A percentile compares a stretch with the other conserved stretches of the same genome.
These are phyloP conservation scores for Ferdinandea cuprea DNA, from an alignment of 2,888 invertebrate genomes.

Conservation along the genomic window DNA sequence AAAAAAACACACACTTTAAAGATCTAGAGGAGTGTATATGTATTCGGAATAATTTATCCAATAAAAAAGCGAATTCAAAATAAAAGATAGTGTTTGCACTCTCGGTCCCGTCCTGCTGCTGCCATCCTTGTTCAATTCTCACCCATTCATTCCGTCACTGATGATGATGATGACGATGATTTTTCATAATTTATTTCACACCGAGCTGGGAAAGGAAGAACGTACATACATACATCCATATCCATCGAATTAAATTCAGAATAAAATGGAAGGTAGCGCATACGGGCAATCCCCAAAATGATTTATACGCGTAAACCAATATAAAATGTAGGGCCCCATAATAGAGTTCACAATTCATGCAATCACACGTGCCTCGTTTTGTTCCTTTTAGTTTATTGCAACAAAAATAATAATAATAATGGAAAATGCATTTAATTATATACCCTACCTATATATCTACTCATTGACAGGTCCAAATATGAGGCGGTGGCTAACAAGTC, in stretches of 20 bases:
- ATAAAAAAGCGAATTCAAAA: slow-evolving; percentile 25
- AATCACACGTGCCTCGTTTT: slow-evolving; percentile 1
- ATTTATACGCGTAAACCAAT: slow-evolving; percentile 28
- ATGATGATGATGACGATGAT: slow-evolving; percentile 54
- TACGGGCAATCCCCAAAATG: slow-evolving; percentile 43
- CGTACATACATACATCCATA: slow-evolving; percentile 13
- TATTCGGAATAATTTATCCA: slow-evolving; percentile 47
- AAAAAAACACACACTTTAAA: background rate
- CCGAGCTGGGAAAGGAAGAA: slow-evolving; percentile 16
- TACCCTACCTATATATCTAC: slow-evolving; percentile 5
- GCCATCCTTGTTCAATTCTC: background rate
- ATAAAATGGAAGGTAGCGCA: slow-evolving; percentile 27
- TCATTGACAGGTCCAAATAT: slow-evolving; percentile 64
- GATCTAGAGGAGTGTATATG: slow-evolving; percentile 36
- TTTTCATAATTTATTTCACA: slow-evolving; percentile 67
- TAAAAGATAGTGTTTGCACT: slow-evolving; percentile 39
- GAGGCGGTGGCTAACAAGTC: slow-evolving; percentile 70
- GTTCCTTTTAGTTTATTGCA: slow-evolving; percentile 34
- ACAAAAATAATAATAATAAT: slow-evolving; percentile 28
- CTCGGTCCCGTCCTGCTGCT: no score
- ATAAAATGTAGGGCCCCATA: slow-evolving; percentile 38
- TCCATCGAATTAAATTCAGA: slow-evolving; percentile 36
- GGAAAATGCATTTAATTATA: slow-evolving; percentile 63
- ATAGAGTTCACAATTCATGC: slow-evolving; percentile 34
- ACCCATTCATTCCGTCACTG: background rate